A percentile compares a stretch with the other conserved stretches of the same genome.
These are phyloP conservation scores for Lithophane semibrunnea DNA, from an alignment of 2,888 invertebrate genomes.

Conservation along the genomic window DNA sequence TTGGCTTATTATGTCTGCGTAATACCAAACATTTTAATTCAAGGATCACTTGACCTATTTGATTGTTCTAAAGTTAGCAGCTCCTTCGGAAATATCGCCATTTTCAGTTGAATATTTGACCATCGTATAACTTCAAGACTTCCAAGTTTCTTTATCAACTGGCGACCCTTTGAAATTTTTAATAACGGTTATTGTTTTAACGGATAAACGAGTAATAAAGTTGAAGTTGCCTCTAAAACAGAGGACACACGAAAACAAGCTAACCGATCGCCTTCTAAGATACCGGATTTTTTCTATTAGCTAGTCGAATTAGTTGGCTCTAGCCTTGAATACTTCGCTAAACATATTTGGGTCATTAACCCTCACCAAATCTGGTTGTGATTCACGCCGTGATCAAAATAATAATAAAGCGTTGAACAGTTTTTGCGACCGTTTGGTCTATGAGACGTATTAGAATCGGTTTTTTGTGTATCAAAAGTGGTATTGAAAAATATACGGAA, in stretches of 20 bases:
- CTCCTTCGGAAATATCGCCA: conserved; percentile 20
- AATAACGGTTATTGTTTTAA: conserved; percentile 82
- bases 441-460: conserved; percentile 79
- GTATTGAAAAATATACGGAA: conserved; percentile 81
- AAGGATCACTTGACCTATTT: conserved; percentile 68
- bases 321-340: conserved; percentile 89
- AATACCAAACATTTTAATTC: conserved; percentile 66
- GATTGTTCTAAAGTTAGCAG: conserved; percentile 44
- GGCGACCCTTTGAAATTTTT: conserved; percentile 66
- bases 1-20: conserved; percentile 48
- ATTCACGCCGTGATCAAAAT: conserved; percentile 89
- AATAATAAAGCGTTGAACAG: conserved; percentile 88
- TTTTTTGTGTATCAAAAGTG: conserved; percentile 78
- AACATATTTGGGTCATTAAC: conserved; percentile 90
- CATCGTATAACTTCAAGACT: neutral
- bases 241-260: conserved; percentile 76
- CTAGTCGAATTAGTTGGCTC: conserved; percentile 83
- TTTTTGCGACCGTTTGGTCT: conserved; percentile 87
- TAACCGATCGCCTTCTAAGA: conserved; percentile 77
- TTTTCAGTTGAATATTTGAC: conserved; percentile 7
- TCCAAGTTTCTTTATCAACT: conserved; percentile 7
- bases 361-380: conserved; percentile 89
- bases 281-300: conserved; percentile 84
- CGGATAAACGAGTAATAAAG: conserved; percentile 78
- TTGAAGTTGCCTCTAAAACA: conserved; percentile 70